A percentile compares a stretch with the other conserved stretches of the same genome.
Evolutionary conservation across 2,888 invertebrate genomes (phyloP).

Genomic region (Synanthedon andrenaeformis): DNA sequence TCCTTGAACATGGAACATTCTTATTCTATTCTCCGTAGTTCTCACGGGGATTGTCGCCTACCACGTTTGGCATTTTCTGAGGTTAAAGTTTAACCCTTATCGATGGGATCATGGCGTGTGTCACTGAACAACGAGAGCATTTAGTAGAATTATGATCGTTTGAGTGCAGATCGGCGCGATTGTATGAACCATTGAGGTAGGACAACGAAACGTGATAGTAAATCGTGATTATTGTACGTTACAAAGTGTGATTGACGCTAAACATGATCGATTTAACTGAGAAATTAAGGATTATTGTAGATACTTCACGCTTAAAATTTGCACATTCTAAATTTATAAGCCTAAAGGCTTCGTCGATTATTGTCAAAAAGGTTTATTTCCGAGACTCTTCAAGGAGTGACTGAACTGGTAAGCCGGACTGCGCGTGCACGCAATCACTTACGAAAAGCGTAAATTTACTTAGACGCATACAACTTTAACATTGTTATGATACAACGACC

Average conservation of each 20-base stretch:
- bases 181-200: slow-evolving; percentile 21
- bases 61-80: slow-evolving; percentile 43
- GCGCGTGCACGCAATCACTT: slow-evolving; percentile 24
- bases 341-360: too few relatives aligned
- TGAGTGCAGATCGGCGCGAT: slow-evolving; percentile 45
- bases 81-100: slow-evolving; percentile 37
- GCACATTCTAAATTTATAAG: too few relatives aligned
- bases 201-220: slow-evolving; percentile 24
- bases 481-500: too few relatives aligned
- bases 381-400: too few relatives aligned
- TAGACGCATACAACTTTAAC: too few relatives aligned
- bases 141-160: slow-evolving; percentile 34
- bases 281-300: background rate
- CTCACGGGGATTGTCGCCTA: slow-evolving; percentile 29
- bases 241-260: slow-evolving; percentile 7
- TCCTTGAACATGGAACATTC: slow-evolving; percentile 66
- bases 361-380: too few relatives aligned
- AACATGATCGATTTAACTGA: slow-evolving; percentile 11
- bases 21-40: slow-evolving; percentile 27
- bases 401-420: slow-evolving; percentile 1
- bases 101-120: slow-evolving; percentile 41
- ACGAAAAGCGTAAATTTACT: background rate
- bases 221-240: slow-evolving; percentile 23
- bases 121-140: slow-evolving; percentile 46
- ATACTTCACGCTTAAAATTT: background rate